Conservation (phyloP, 1,140 invertebrate species). For the Lordiphosa mommai region DNA sequence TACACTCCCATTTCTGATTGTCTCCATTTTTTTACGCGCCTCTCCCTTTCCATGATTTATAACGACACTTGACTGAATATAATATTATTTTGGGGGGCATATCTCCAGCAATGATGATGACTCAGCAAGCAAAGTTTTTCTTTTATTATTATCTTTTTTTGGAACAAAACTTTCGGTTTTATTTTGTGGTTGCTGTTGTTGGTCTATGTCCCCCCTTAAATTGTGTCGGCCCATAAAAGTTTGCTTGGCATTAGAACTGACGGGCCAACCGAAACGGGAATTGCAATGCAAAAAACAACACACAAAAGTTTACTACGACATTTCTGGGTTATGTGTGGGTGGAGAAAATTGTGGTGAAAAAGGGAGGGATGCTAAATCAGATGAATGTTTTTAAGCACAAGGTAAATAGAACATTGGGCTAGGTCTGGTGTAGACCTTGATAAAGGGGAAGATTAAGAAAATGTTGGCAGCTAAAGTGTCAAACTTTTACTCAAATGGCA, state of each 20-base stretch:
- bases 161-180: constrained; percentile 10
- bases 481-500: neutral
- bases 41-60: constrained; percentile 24
- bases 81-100: constrained; percentile 9
- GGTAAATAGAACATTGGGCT: constrained; percentile 18
- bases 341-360: neutral
- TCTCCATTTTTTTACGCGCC: neutral
- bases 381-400: constrained; percentile 6
- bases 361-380: neutral
- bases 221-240: constrained; percentile 5
- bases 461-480: constrained; percentile 5
- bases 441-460: constrained; percentile 17
- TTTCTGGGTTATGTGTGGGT: constrained; percentile 23
- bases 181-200: neutral
- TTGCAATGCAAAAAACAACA: constrained; percentile 8
- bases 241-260: constrained; percentile 5
- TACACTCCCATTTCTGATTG: neutral
- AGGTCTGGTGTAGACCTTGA: constrained; percentile 8
- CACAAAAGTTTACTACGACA: constrained; percentile 16
- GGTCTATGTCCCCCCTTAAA: neutral
- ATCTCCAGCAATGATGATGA: neutral
- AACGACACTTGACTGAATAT: constrained; percentile 28
- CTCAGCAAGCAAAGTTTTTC: constrained; percentile 8
- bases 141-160: neutral
- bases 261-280: constrained; percentile 2